Percentiles rank a stretch among this genome's conserved stretches.
Evolutionary conservation across 1,140 invertebrate species (phyloP).

Genomic region (Cydia amplana): DNA sequence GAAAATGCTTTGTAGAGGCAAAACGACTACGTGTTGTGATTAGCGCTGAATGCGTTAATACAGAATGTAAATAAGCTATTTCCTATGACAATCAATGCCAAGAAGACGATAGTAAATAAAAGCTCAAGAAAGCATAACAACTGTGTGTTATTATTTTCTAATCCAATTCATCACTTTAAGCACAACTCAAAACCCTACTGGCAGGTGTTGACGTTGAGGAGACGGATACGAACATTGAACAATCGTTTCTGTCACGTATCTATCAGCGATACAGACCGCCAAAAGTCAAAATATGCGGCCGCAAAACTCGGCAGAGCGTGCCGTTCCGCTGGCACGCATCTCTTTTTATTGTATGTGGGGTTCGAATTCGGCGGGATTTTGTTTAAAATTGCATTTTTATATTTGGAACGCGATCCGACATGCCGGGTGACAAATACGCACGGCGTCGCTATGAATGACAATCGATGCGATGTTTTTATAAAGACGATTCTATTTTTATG

Average conservation of each 20-base stretch:
- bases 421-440: constrained; percentile 76
- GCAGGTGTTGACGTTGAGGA: not conserved
- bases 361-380: constrained; percentile 64
- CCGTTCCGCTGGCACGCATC: constrained; percentile 42
- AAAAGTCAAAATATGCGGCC: constrained; percentile 39
- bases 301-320: constrained; percentile 44
- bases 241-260: constrained; percentile 27
- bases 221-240: not conserved
- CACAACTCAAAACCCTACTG: not conserved
- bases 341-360: constrained; percentile 70
- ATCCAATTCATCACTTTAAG: not conserved
- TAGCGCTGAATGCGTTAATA: too few relatives aligned
- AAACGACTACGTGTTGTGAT: too few relatives aligned
- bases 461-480: constrained; percentile 79
- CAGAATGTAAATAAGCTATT: too few relatives aligned
- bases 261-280: constrained; percentile 23
- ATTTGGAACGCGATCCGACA: constrained; percentile 73
- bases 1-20: too few relatives aligned
- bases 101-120: too few relatives aligned
- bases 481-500: constrained; percentile 77
- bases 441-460: constrained; percentile 76
- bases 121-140: too few relatives aligned
- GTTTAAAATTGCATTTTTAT: constrained; percentile 79
- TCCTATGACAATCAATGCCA: too few relatives aligned
- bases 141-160: not conserved